Evolutionary conservation across 2,113 vertebrate species (phyloP).

Genomic region (Salvator merianae): DNA sequence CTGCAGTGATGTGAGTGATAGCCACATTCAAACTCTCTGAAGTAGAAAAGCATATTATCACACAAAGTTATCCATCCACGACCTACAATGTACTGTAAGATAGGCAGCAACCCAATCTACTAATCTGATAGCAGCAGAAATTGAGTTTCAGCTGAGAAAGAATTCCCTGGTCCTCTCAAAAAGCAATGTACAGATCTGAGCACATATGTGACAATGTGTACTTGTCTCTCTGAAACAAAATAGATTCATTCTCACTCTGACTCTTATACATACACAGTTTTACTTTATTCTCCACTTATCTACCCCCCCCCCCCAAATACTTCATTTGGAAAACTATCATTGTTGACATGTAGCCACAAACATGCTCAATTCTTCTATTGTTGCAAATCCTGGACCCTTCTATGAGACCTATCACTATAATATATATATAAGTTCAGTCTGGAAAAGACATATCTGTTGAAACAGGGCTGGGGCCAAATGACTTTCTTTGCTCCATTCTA

Average conservation of each 20-base stretch:
- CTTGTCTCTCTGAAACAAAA: neutral
- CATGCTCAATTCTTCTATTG: constrained; percentile 20
- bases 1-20: constrained; percentile 8
- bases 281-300: neutral
- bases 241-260: neutral
- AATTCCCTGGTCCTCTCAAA: constrained; percentile 16
- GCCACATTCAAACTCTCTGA: constrained; percentile 13
- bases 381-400: neutral
- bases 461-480: too few relatives aligned
- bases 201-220: neutral
- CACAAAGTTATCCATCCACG: constrained; percentile 15
- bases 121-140: constrained; percentile 49
- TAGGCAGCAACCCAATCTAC: constrained; percentile 44
- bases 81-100: constrained; percentile 22
- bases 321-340: neutral
- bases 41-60: constrained; percentile 35
- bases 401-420: neutral
- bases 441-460: neutral
- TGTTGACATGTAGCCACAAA: neutral
- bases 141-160: constrained; percentile 48
- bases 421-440: neutral
- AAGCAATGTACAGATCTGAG: neutral
- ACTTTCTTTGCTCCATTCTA: too few relatives aligned
- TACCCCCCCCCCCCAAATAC: neutral
- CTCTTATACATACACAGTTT: neutral